phyloP scores from a whole-genome alignment of 1,140 invertebrate genomes.

The Rhyacophila brunnea region DNA sequence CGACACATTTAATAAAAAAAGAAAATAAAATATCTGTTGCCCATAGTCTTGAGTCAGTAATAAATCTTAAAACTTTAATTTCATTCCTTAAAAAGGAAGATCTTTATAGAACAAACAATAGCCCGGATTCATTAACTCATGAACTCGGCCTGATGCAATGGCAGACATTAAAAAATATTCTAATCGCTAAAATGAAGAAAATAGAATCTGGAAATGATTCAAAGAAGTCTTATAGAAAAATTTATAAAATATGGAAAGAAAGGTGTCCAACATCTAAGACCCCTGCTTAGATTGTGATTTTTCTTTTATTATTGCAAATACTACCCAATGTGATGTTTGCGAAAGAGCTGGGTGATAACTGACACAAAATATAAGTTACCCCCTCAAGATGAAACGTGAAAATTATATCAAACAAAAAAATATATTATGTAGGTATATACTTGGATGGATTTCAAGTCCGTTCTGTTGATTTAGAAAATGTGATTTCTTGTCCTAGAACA shows the following conservation, averaged over 20 bases:
- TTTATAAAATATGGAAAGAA: not conserved
- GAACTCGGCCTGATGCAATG: slow-evolving; percentile 53
- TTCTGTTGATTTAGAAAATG: too few species aligned
- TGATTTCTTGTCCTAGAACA: too few species aligned
- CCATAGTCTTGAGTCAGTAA: slow-evolving; percentile 40
- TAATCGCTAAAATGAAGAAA: slow-evolving; percentile 6
- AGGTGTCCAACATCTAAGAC: not conserved
- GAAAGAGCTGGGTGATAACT: too few species aligned
- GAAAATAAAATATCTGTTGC: not conserved
- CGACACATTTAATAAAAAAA: not conserved
- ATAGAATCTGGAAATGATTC: not conserved
- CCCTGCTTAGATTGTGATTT: too few species aligned
- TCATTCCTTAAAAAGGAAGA: slow-evolving; percentile 46
- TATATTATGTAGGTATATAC: too few species aligned
- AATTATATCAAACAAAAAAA: too few species aligned
- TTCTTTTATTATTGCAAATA: too few species aligned
- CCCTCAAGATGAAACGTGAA: too few species aligned
- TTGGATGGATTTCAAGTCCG: too few species aligned
- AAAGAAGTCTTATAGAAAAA: not conserved
- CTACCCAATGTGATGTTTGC: too few species aligned
- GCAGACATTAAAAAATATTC: slow-evolving; percentile 27
- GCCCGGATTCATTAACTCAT: slow-evolving; percentile 40
- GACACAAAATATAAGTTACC: too few species aligned
- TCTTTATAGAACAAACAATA: slow-evolving; percentile 41
- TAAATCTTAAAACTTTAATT: slow-evolving; percentile 38